Evolutionary conservation across 2,888 invertebrate genomes (phyloP).

Genomic region (Acanthosepion esculentum): DNA sequence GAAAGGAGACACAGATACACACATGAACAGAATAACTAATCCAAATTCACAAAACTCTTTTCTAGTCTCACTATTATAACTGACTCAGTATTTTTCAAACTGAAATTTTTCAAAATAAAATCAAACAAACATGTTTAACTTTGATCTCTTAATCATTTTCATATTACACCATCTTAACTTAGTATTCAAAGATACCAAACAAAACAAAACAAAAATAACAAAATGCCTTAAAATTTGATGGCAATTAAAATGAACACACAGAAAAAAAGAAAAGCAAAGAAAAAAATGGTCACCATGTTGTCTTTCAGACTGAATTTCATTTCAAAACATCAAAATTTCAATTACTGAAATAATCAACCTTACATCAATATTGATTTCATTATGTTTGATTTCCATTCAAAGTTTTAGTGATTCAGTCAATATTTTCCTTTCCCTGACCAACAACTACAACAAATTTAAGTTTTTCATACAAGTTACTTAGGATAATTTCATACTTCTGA

Average conservation of each 20-base stretch:
- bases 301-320: neutral
- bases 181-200: neutral
- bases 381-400: slow-evolving; percentile 33
- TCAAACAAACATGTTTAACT: neutral
- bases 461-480: neutral
- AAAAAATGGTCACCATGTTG: neutral
- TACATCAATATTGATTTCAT: slow-evolving; percentile 33
- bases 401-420: slow-evolving; percentile 16
- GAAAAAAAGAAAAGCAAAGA: neutral
- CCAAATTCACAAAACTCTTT: no score
- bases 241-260: neutral
- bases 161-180: neutral
- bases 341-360: slow-evolving; percentile 10
- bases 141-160: neutral
- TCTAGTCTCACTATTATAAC: no score
- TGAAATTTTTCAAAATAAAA: neutral
- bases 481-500: slow-evolving; percentile 15
- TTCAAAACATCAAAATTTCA: neutral
- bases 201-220: neutral
- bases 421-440: neutral
- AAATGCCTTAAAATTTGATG: neutral
- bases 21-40: no score
- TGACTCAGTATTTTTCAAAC: neutral
- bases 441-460: neutral
- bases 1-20: no score